Evolutionary conservation across 2,888 invertebrate genomes (phyloP), one percentile per base, ranked within the genome.

Genomic region (Clunio marinus): DNA sequence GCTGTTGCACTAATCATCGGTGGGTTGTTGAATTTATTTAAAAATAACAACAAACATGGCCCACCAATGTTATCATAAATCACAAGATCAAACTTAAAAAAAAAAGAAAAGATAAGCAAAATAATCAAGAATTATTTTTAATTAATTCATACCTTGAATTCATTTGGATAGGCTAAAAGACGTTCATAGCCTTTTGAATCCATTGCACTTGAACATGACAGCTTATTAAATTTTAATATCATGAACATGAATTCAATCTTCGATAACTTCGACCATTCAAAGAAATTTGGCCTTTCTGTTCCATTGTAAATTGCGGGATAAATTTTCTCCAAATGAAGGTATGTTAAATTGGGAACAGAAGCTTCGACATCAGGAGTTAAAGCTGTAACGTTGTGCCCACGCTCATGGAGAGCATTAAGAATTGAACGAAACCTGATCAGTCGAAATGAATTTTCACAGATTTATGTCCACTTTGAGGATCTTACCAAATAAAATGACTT

Each of bases 41-140:
- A 72, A 1, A 76, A 68, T 7, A 74, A 74, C 32, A 73, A 70
- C 1, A 75, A 59, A 67, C 75, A 75, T 2, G 70, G 68, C 1
- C 73, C 72, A 1, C 71, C 35, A 1, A 73, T 73, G 22, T 74
- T 65, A 57, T 76, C 76, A 15, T 72, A 70, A 1, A 77, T 68
- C 10, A 76, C 73, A 3, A 75, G 45, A 70, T 76, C 76, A 68
- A 75, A 71, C 60, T 74, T n/a, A n/a, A n/a, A n/a, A n/a, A n/a
- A n/a, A n/a, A n/a, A n/a, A n/a, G n/a, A n/a, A n/a, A n/a, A n/a
- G n/a, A n/a, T n/a, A n/a, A n/a, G n/a, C n/a, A n/a, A n/a, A n/a
- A n/a, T n/a, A n/a, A n/a, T n/a, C n/a, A n/a, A n/a, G n/a, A n/a
- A n/a, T n/a, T n/a, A n/a, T n/a, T n/a, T n/a, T n/a, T n/a, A n/a